A percentile compares a stretch with the other conserved stretches of the same genome.
Evolutionary conservation across 2,888 invertebrate genomes (phyloP).

Genomic region (Ormyrus pomaceus): DNA sequence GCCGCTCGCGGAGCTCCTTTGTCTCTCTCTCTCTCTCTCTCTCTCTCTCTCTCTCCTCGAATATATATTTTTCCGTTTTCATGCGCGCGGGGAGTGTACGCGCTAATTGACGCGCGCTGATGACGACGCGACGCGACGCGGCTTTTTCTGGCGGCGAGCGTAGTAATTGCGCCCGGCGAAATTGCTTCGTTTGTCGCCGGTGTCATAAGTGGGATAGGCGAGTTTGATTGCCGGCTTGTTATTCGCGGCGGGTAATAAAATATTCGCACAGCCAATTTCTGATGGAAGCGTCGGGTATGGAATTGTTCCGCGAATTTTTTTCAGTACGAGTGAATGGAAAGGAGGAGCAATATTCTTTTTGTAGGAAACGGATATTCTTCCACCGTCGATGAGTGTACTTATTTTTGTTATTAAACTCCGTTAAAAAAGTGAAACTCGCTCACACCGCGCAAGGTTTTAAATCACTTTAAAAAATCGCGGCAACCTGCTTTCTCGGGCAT

Average conservation of each 20-base stretch:
- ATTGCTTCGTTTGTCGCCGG: slow-evolving; percentile 31
- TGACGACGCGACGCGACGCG: slow-evolving; percentile 17
- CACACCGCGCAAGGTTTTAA: too few relatives aligned
- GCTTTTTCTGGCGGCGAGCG: not conserved
- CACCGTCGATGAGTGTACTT: too few relatives aligned
- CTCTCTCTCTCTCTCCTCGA: not conserved
- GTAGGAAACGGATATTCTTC: too few relatives aligned
- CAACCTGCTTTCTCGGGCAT: not conserved
- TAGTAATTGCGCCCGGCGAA: slow-evolving; percentile 22
- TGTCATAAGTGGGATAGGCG: slow-evolving; percentile 9
- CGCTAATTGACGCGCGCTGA: slow-evolving; percentile 28
- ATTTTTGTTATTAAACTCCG: too few relatives aligned
- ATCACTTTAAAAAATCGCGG: too few relatives aligned
- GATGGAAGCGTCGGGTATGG: too few relatives aligned
- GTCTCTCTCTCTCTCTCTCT: not conserved
- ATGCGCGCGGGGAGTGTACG: not conserved
- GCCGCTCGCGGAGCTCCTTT: slow-evolving; percentile 4
- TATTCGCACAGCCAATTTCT: too few relatives aligned
- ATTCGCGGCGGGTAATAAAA: too few relatives aligned
- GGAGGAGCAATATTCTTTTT: too few relatives aligned
- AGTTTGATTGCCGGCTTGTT: not conserved
- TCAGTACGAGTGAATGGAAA: too few relatives aligned
- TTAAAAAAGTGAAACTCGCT: too few relatives aligned
- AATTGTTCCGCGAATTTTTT: too few relatives aligned
- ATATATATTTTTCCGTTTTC: slow-evolving; percentile 10